Conservation (phyloP, 2,797 vertebrate species). For the Psittacula echo region DNA sequence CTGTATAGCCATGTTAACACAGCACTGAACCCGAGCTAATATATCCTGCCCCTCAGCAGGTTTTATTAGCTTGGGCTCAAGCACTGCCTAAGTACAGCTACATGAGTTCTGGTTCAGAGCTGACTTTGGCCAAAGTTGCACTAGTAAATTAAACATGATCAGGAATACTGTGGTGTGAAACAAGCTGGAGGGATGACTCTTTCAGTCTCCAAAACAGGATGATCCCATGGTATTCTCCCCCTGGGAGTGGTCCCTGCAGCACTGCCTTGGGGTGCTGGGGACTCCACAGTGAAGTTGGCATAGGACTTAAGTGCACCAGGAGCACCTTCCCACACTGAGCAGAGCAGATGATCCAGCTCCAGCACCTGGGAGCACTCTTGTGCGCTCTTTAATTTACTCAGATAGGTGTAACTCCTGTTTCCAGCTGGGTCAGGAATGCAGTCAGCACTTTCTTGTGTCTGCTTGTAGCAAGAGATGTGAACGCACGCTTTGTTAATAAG, state of each 20-base stretch:
- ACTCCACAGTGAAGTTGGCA: neutral
- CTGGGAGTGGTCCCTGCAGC: neutral
- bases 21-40: slow-evolving; percentile 64
- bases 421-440: neutral
- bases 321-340: neutral
- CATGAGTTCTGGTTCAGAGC: slow-evolving; percentile 44
- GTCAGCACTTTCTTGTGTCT: neutral
- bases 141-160: slow-evolving; percentile 20
- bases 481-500: neutral
- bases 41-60: slow-evolving; percentile 69
- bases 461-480: neutral
- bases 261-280: neutral
- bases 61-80: slow-evolving; percentile 70
- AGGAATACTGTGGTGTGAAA: neutral
- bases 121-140: slow-evolving; percentile 52
- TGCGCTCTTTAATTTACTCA: neutral
- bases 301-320: neutral
- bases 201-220: neutral
- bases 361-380: neutral
- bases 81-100: slow-evolving; percentile 37
- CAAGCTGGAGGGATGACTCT: neutral
- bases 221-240: neutral
- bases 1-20: slow-evolving; percentile 64
- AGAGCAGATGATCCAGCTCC: neutral
- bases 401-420: neutral